Evolutionary conservation across 2,797 vertebrate genomes (phyloP).

Genomic region (Acridotheres tristis): DNA sequence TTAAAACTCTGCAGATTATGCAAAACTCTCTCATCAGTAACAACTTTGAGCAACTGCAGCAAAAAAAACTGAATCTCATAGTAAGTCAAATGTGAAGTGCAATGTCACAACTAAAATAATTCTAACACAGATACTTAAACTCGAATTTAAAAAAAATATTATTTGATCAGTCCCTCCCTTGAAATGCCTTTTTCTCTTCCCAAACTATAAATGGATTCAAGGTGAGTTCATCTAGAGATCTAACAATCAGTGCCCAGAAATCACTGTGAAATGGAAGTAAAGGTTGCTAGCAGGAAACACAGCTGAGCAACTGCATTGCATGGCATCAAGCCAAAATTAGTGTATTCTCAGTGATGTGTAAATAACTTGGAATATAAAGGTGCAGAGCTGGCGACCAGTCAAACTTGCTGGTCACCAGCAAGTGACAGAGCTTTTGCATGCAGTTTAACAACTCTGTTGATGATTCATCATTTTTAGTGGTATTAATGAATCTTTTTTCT

Average conservation of each 20-base stretch:
- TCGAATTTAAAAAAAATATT: neutral
- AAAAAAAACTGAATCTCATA: neutral
- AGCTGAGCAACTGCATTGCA: neutral
- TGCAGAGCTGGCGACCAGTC: neutral
- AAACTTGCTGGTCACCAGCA: neutral
- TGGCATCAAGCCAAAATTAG: neutral
- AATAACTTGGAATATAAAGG: neutral
- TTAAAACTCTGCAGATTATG: neutral
- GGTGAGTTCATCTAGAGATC: neutral
- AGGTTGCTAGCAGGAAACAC: slow-evolving; percentile 28
- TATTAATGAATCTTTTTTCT: neutral
- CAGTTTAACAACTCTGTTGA: neutral
- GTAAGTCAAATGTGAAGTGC: neutral
- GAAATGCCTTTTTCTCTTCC: slow-evolving; percentile 18
- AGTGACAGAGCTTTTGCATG: neutral
- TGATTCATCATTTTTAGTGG: neutral
- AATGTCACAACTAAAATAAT: neutral
- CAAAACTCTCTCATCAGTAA: neutral
- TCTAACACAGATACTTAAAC: neutral
- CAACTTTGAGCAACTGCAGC: neutral
- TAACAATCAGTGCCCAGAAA: slow-evolving; percentile 5
- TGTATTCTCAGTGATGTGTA: neutral
- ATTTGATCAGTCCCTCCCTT: neutral
- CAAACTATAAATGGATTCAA: slow-evolving; percentile 1
- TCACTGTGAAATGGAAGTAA: slow-evolving; percentile 26